phyloP scores from a whole-genome alignment of 2,797 vertebrate genomes.

The Enteromius anoplus region DNA sequence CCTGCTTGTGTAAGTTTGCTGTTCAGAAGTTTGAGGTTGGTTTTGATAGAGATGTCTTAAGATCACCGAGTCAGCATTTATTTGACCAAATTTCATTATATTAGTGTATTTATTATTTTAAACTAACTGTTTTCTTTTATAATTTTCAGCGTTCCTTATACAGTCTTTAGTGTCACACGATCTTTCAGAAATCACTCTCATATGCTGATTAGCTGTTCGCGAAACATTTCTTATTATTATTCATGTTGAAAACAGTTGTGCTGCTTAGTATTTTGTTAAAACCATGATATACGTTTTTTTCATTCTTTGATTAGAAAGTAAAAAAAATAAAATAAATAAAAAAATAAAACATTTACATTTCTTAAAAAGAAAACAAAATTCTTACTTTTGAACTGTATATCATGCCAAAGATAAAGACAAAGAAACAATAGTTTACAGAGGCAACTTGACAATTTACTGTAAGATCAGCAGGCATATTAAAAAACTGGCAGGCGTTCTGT shows the following conservation, averaged over 20 bases:
- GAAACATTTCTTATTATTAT: neutral
- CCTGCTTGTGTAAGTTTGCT: neutral
- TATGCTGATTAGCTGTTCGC: neutral
- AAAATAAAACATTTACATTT: no score
- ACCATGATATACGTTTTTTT: neutral
- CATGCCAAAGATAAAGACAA: neutral
- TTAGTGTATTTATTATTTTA: neutral
- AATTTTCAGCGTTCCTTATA: neutral
- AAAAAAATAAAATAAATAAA: no score
- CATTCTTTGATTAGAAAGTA: neutral
- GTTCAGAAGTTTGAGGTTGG: neutral
- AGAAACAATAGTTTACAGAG: neutral
- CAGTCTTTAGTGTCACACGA: neutral
- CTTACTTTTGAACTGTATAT: neutral
- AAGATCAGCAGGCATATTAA: neutral
- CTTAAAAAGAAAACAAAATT: no score
- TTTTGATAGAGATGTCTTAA: neutral
- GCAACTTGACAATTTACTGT: neutral
- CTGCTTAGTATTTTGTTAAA: neutral
- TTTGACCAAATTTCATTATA: neutral
- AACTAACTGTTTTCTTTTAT: neutral
- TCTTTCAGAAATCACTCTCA: neutral
- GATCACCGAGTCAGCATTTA: neutral
- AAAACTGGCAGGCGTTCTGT: slow-evolving; percentile 12
- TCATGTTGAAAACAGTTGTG: neutral